Conservation (phyloP, 2,888 invertebrate genomes). For the Philhelius pedissequus region DNA sequence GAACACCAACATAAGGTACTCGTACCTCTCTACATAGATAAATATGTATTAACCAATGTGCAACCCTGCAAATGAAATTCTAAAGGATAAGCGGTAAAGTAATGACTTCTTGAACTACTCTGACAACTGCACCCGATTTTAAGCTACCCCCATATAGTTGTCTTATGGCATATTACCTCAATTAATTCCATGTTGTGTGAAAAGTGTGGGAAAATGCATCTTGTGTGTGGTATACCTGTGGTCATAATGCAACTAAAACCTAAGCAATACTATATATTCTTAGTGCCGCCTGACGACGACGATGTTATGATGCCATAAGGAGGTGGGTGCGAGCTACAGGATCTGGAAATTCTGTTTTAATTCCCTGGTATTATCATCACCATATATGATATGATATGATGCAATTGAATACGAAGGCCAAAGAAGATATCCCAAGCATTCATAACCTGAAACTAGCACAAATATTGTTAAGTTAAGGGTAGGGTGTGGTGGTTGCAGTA, state of each 20-base stretch:
- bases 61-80: conserved; percentile 28
- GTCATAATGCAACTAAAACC: neutral
- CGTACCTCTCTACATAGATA: no score
- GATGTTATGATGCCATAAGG: neutral
- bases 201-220: conserved; percentile 32
- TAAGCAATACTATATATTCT: neutral
- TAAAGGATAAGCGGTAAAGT: conserved; percentile 34
- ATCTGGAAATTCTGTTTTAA: neutral
- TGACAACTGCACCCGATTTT: neutral
- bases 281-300: neutral
- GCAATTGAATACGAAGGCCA: conserved; percentile 30
- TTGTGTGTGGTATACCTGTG: neutral
- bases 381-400: no score
- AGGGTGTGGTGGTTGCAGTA: neutral
- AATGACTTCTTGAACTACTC: conserved; percentile 44
- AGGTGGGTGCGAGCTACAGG: neutral
- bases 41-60: neutral
- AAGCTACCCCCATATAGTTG: neutral
- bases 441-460: conserved; percentile 14
- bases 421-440: conserved; percentile 20
- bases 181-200: conserved; percentile 26
- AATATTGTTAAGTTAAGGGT: neutral
- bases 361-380: neutral
- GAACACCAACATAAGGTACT: neutral
- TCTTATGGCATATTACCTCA: conserved; percentile 37